Evolutionary conservation across 1,140 invertebrate genomes (phyloP).

Genomic region (Sweltsa coloradensis): DNA sequence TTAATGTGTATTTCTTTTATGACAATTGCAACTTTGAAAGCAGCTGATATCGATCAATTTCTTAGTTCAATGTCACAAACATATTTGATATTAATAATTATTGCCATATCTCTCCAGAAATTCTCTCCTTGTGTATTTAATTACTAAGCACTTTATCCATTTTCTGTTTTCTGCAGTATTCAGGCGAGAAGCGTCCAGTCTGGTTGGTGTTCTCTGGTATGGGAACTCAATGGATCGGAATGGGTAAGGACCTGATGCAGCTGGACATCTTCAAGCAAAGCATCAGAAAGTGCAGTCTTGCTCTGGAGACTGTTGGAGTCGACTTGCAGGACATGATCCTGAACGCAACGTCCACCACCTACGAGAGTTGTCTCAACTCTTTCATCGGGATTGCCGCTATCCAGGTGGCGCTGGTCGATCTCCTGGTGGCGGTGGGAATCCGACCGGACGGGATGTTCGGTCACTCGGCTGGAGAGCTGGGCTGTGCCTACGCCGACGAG

Average conservation of each 20-base stretch:
- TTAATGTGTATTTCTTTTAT: too few relatives aligned
- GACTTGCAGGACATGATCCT: conserved; percentile 71
- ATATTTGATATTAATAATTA: background rate
- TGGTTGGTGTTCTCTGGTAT: conserved; percentile 88
- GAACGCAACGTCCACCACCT: conserved; percentile 54
- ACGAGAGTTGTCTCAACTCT: conserved; percentile 64
- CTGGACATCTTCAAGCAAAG: conserved; percentile 59
- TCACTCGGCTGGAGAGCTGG: conserved; percentile 89
- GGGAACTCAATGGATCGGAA: conserved; percentile 79
- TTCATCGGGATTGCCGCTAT: conserved; percentile 84
- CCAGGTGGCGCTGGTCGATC: conserved; percentile 78
- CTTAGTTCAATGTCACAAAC: background rate
- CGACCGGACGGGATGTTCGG: conserved; percentile 87
- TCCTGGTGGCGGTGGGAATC: conserved; percentile 61
- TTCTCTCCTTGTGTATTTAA: conserved; percentile 28
- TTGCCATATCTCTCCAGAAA: background rate
- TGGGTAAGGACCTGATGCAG: conserved; percentile 56
- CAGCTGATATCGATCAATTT: background rate
- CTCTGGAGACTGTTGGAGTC: conserved; percentile 57
- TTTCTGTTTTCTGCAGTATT: conserved; percentile 44
- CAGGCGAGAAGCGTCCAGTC: conserved; percentile 49
- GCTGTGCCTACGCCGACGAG: conserved; percentile 94
- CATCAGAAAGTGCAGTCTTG: conserved; percentile 58
- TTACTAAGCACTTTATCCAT: conserved; percentile 47
- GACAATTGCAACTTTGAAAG: too few relatives aligned